Evolutionary conservation across 2,797 vertebrate genomes (phyloP).

Genomic region (Pteropus rufus): DNA sequence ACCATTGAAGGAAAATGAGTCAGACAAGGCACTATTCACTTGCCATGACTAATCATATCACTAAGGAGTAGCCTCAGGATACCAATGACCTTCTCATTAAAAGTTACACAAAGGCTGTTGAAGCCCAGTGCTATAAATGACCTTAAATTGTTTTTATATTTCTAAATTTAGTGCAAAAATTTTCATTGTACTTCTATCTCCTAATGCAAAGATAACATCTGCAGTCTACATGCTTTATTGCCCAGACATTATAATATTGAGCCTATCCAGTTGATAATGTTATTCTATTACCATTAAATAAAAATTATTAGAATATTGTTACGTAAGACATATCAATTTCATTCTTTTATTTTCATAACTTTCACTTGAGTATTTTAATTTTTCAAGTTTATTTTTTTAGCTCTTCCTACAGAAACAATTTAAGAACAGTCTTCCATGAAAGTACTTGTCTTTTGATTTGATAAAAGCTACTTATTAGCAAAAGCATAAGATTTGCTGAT

Average conservation of each 20-base stretch:
- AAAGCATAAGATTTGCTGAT: not conserved
- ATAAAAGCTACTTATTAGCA: not conserved
- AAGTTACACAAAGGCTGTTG: not conserved
- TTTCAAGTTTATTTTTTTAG: not conserved
- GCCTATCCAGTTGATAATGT: not conserved
- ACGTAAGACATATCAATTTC: not conserved
- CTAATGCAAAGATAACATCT: not conserved
- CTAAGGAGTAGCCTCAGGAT: not conserved
- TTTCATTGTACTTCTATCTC: not conserved
- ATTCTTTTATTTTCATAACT: not conserved
- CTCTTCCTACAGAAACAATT: not conserved
- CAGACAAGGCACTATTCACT: not conserved
- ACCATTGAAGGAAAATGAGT: conserved; percentile 17
- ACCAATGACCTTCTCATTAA: not conserved
- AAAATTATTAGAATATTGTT: not conserved
- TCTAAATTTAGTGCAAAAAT: not conserved
- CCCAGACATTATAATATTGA: not conserved
- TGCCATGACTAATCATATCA: conserved; percentile 13
- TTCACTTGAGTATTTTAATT: not conserved
- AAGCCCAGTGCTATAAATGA: not conserved
- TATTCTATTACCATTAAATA: not conserved
- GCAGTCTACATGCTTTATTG: not conserved
- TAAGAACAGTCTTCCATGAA: not conserved
- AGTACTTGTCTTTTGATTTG: not conserved
- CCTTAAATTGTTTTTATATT: not conserved